These are phyloP conservation scores for Rhimphoctona megacephalus DNA, from an alignment of 2,888 invertebrate species.

Conservation along the genomic window DNA sequence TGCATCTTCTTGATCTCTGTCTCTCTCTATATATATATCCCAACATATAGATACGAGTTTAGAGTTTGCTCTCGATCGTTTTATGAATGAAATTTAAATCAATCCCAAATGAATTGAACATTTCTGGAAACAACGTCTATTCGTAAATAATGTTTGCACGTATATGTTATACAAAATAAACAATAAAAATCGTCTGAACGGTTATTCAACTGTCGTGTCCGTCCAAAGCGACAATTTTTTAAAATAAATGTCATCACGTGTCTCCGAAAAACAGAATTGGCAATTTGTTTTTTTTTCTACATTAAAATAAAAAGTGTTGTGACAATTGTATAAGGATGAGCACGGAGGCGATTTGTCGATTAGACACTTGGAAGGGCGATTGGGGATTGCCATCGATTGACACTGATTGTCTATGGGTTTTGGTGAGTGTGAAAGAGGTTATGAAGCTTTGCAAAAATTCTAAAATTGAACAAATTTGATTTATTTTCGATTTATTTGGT, in stretches of 20 bases:
- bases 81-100: slow-evolving; percentile 26
- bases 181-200: neutral
- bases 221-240: neutral
- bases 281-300: neutral
- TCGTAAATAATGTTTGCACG: neutral
- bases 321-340: slow-evolving; percentile 64
- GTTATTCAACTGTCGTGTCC: slow-evolving; percentile 19
- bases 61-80: neutral
- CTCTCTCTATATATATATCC: neutral
- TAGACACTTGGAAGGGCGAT: slow-evolving; percentile 89
- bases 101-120: neutral
- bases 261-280: slow-evolving; percentile 40
- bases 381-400: slow-evolving; percentile 90
- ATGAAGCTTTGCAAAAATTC: neutral
- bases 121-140: neutral
- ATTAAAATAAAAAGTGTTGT: slow-evolving; percentile 25
- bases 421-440: slow-evolving; percentile 85
- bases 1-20: neutral
- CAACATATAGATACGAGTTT: neutral
- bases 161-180: neutral
- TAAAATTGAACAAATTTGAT: neutral
- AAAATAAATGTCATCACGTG: slow-evolving; percentile 43
- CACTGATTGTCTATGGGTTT: slow-evolving; percentile 87
- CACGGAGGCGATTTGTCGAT: slow-evolving; percentile 74
- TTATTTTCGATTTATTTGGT: neutral